These are phyloP conservation scores for Xanthia togata DNA, from an alignment of 2,888 invertebrate genomes.

Conservation along the genomic window DNA sequence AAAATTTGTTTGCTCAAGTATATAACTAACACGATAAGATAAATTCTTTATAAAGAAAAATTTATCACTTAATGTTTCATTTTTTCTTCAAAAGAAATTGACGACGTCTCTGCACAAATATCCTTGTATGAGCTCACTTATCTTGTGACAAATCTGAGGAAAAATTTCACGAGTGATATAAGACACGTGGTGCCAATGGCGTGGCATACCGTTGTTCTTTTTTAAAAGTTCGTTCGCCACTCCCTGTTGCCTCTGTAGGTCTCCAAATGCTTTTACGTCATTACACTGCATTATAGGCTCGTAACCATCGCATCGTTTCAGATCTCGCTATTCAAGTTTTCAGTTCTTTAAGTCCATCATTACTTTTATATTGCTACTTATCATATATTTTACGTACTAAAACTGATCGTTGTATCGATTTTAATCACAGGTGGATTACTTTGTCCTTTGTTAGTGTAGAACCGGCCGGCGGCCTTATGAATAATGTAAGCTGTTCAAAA, in stretches of 20 bases:
- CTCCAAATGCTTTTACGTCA: conserved; percentile 68
- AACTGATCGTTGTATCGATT: conserved; percentile 56
- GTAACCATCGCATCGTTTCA: conserved; percentile 73
- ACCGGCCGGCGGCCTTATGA: conserved; percentile 35
- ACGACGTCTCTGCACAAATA: conserved; percentile 35
- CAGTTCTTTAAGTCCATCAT: conserved; percentile 55
- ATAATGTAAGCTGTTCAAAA: conserved; percentile 55
- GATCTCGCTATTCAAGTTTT: conserved; percentile 72
- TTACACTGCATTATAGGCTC: conserved; percentile 73
- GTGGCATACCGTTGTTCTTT: conserved; percentile 10
- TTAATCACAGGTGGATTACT: conserved; percentile 63
- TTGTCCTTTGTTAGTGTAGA: conserved; percentile 48
- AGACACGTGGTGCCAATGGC: conserved; percentile 12
- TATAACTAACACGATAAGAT: conserved; percentile 75
- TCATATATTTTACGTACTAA: conserved; percentile 58
- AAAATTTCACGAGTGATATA: conserved; percentile 16
- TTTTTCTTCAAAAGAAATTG: conserved; percentile 53
- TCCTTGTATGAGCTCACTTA: conserved; percentile 29
- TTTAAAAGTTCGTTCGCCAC: not conserved
- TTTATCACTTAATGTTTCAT: conserved; percentile 59
- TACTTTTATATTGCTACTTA: conserved; percentile 65
- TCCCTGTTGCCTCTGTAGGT: not conserved
- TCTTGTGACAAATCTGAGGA: conserved; percentile 28
- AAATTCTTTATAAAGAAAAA: conserved; percentile 68
- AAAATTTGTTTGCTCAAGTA: conserved; percentile 72